Evolutionary conservation across 2,888 invertebrate species (phyloP).

Genomic region (Andrena dorsata): DNA sequence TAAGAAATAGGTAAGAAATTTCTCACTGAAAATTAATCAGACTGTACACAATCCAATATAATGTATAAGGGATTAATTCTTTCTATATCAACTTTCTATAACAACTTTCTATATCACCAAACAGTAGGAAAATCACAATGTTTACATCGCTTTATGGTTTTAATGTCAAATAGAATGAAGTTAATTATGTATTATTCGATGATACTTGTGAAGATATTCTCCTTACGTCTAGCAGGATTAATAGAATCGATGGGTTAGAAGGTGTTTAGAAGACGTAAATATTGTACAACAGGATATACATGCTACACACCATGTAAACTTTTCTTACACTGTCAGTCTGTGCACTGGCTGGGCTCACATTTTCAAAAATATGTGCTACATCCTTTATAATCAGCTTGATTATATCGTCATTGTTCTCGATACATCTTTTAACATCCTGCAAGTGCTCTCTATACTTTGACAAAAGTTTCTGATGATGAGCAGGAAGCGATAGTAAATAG

Average conservation of each 20-base stretch:
- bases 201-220: not conserved
- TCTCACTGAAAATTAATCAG: not conserved
- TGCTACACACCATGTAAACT: constrained; percentile 72
- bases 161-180: not conserved
- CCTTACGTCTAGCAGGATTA: not conserved
- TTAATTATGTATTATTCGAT: not conserved
- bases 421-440: constrained; percentile 90
- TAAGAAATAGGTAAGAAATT: constrained; percentile 14
- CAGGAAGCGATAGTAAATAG: constrained; percentile 90
- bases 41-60: not conserved
- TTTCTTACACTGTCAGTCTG: constrained; percentile 82
- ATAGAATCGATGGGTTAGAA: constrained; percentile 1
- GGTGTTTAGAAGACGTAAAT: constrained; percentile 12
- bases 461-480: constrained; percentile 91
- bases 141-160: not conserved
- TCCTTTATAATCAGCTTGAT: constrained; percentile 91
- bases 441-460: constrained; percentile 92
- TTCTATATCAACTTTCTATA: not conserved
- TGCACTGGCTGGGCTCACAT: constrained; percentile 86
- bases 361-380: constrained; percentile 94
- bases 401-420: constrained; percentile 90
- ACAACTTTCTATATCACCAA: not conserved
- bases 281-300: constrained; percentile 59
- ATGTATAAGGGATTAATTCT: not conserved
- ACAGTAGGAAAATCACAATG: not conserved